Base-by-base conservation (phyloP, 1,140 invertebrate genomes). In the Hyles euphorbiae region DNA sequence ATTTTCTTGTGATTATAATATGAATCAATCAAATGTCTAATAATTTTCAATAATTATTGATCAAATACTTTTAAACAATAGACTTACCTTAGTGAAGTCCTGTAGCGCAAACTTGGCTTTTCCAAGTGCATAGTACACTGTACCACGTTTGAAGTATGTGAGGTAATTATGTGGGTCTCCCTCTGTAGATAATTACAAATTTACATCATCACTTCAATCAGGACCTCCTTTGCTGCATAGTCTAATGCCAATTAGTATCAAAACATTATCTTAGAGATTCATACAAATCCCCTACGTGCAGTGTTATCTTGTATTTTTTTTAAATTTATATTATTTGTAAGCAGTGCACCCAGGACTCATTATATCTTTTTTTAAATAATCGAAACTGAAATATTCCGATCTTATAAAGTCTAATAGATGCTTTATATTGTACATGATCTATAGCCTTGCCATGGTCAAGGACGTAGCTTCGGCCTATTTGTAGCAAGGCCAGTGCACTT, bases 111-210 rank as follows among this genome's bases (percentile, higher is more conserved):
- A 95, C 75, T 97, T 98, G 0, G 98, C 95, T 92, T 98, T 99
- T 36, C 98, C 98, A 64, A 99, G 90, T 7, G 98, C 98, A 81
- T 99, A 92, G 85, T 98, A 99, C 1, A 99, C 97, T 6, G 98
- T 99, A 9, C 98, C 98, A 77, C 98, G 91, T 82, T 96, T 96
- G 74, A 96, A 98, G 76, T 96, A 98, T 57, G 97, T 98, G 75
- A 99, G 91, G 87, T 99, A 99, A 89, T 99, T 99, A 56, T 92
- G 93, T 40, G 98, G 96, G 90, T 99, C 98, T 11, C 95, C 96
- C 90, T 99, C 98, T 98, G 86, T 12, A 53, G 7, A 12, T 70
- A 76, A 53, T 58, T 43, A 59, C 48, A 40, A 56, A 53, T 33
- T 32, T 52, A 7, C 48, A 52, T 57, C 22, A 36, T 49, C 36